phyloP scores from a whole-genome alignment of 2,888 invertebrate species.

The Miltochrista miniata region DNA sequence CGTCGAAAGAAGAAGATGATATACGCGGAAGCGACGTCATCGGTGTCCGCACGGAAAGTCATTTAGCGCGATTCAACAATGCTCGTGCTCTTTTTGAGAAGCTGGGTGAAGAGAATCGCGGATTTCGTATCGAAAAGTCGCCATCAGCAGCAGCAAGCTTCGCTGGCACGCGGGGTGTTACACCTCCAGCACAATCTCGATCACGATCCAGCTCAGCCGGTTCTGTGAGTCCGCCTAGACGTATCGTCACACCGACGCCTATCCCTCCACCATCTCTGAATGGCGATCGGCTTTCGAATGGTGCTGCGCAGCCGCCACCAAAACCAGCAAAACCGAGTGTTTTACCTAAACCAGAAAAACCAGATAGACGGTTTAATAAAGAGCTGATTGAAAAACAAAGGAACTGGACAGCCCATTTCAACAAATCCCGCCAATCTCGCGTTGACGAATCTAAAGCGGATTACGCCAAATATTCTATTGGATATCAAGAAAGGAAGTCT shows the following conservation, averaged over 20 bases:
- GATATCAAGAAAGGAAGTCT: conserved; percentile 68
- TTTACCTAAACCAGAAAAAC: conserved; percentile 91
- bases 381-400: conserved; percentile 95
- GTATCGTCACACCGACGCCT: conserved; percentile 81
- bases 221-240: conserved; percentile 82
- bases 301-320: conserved; percentile 71
- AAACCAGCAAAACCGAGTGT: conserved; percentile 82
- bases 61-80: conserved; percentile 95
- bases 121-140: conserved; percentile 83
- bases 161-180: conserved; percentile 81
- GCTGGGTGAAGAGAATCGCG: conserved; percentile 89
- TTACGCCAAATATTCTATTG: conserved; percentile 59
- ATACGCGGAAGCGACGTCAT: conserved; percentile 85
- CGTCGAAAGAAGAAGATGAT: conserved; percentile 82
- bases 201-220: conserved; percentile 88
- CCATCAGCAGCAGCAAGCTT: conserved; percentile 81
- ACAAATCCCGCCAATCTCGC: conserved; percentile 86
- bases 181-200: conserved; percentile 79
- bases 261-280: conserved; percentile 67
- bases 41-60: conserved; percentile 93
- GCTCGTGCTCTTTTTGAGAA: conserved; percentile 96
- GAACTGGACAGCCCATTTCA: conserved; percentile 96
- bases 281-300: conserved; percentile 72
- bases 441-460: conserved; percentile 67
- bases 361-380: conserved; percentile 92